Conservation (phyloP, 2,888 invertebrate species). For the Lepidochrysops patricia region DNA sequence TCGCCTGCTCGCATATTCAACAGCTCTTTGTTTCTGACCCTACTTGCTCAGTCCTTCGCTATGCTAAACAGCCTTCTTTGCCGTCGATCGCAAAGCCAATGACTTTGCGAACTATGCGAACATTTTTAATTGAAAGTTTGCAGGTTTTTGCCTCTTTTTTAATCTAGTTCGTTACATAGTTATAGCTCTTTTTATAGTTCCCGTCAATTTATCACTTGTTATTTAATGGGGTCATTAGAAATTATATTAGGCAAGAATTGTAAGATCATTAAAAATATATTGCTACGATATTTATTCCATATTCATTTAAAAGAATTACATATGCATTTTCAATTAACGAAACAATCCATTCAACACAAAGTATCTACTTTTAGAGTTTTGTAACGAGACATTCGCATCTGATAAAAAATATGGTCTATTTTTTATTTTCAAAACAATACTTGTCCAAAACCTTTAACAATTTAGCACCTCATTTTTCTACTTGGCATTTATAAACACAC, state of each 20-base stretch:
- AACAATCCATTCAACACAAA: too few species aligned
- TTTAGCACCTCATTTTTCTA: background rate
- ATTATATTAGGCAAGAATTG: too few species aligned
- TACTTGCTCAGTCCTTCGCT: conserved; percentile 49
- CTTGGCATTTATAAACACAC: conserved; percentile 3
- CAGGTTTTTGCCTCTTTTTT: background rate
- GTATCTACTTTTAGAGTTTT: too few species aligned
- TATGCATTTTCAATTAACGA: too few species aligned
- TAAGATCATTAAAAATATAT: too few species aligned
- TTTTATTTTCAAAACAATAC: too few species aligned
- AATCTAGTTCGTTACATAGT: background rate
- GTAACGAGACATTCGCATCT: too few species aligned
- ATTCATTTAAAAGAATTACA: too few species aligned
- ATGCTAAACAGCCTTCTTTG: conserved; percentile 50
- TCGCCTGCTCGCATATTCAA: conserved; percentile 63
- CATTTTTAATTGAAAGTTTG: conserved; percentile 21
- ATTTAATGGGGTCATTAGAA: too few species aligned
- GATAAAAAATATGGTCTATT: too few species aligned
- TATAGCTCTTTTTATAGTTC: background rate
- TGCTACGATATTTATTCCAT: too few species aligned
- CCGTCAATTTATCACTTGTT: too few species aligned
- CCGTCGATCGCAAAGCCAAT: conserved; percentile 25
- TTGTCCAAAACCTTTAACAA: background rate
- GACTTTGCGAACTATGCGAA: conserved; percentile 16
- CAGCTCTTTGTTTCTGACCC: conserved; percentile 66